Percentiles rank a stretch among this genome's conserved stretches.
Evolutionary conservation across 2,797 vertebrate genomes (phyloP).

Genomic region (Nyctalus aviator): DNA sequence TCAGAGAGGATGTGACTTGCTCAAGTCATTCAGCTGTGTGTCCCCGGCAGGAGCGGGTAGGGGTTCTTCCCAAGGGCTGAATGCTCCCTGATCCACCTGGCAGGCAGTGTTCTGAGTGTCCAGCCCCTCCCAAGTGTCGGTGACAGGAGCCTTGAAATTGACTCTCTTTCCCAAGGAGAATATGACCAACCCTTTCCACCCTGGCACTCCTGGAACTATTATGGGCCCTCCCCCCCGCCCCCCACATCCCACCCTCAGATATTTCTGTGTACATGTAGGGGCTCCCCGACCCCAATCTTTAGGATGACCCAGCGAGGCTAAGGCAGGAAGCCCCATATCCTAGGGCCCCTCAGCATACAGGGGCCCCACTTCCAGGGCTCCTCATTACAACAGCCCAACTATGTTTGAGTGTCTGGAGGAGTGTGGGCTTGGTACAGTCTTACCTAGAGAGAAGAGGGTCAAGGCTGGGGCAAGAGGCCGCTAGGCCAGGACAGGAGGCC

Average conservation of each 20-base stretch:
- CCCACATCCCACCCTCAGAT: background rate
- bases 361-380: background rate
- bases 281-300: background rate
- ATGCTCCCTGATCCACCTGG: background rate
- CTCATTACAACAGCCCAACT: background rate
- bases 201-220: background rate
- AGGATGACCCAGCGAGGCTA: background rate
- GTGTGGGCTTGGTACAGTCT: background rate
- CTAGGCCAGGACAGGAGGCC: background rate
- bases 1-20: background rate
- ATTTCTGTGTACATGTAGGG: background rate
- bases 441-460: background rate
- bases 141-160: background rate
- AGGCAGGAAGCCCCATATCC: background rate
- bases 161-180: background rate
- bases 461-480: background rate
- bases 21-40: background rate
- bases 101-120: too few species aligned
- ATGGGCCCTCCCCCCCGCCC: background rate
- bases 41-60: background rate
- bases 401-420: background rate
- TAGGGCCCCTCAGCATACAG: background rate
- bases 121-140: background rate
- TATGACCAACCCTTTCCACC: background rate
- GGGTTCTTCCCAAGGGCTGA: background rate